Evolutionary conservation across 2,797 vertebrate genomes (phyloP), one percentile per base, ranked within the genome.

Genomic region (Pseudomugil tenellus): DNA sequence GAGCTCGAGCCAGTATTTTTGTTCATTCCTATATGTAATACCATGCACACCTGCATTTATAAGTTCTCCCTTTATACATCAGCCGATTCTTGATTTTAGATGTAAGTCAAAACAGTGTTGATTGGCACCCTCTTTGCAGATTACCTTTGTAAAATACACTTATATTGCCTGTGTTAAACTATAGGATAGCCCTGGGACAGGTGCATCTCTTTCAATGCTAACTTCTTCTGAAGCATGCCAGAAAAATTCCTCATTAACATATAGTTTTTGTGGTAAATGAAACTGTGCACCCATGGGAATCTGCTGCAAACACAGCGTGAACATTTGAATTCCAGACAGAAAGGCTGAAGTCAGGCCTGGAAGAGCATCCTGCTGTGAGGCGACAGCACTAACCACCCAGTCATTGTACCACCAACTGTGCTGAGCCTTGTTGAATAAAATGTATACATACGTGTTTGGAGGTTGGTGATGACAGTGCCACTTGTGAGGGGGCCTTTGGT

Each of bases 401-500:
- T 48, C 62, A 48, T 23, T 0, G n/a, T 6, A 31, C 51, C 26
- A 2, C 65, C 19, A 16, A 56, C 51, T 68, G 58, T 4, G 14
- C 31, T 2, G 35, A 58, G 11, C 73, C 26, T 23, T 43, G 72
- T 48, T 53, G 28, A 74, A 70, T 67, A 34, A 83, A 70, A 80
- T 21, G 10, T 49, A 32, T 79, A 95, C 98, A 0, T 94, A 99
- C 98, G 94, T 66, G 98, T 99, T 32, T 95, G 95, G 70, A 99
- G 97, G 91, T 95, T 99, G 87, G 96, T 92, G 82, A 93, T 94
- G 86, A 97, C 85, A 13, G 94, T 96, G 77, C 95, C 95, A 48
- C 97, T 99, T 83, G 95, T 95, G 63, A 98, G 93, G 11, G 96
- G 95, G 29, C 97, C 97, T 0, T 92, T 96, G 79, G 95, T 95